Conservation (phyloP, 2,113 vertebrate genomes). For the Callithrix jacchus region DNA sequence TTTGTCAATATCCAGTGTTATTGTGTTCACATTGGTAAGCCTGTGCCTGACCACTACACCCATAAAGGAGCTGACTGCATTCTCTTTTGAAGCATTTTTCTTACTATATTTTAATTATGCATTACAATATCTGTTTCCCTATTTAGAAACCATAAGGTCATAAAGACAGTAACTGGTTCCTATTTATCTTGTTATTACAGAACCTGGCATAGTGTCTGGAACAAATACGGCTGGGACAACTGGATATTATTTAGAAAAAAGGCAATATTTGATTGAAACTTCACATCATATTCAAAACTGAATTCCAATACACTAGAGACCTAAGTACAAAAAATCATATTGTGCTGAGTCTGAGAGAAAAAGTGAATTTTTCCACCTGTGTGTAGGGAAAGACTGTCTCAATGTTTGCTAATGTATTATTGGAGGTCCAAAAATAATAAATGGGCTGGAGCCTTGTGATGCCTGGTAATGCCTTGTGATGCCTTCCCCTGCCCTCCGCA, state of each 20-base stretch:
- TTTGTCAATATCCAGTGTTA: background rate
- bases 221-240: background rate
- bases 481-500: background rate
- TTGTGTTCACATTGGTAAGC: background rate
- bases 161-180: background rate
- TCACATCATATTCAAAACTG: background rate
- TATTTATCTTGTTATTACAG: background rate
- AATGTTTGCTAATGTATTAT: background rate
- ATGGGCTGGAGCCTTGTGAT: background rate
- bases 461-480: background rate
- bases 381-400: background rate
- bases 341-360: background rate
- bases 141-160: background rate
- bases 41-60: background rate
- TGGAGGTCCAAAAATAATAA: background rate
- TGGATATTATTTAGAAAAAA: background rate
- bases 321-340: background rate
- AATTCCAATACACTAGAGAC: background rate
- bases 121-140: background rate
- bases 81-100: background rate
- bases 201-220: background rate
- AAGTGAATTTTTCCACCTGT: background rate
- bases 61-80: background rate
- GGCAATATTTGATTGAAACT: background rate
- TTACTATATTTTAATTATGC: background rate